Percentiles rank a stretch among this genome's conserved stretches.
These are phyloP conservation scores for Acanthosepion pharaonis DNA, from an alignment of 2,888 invertebrate genomes.

Conservation along the genomic window DNA sequence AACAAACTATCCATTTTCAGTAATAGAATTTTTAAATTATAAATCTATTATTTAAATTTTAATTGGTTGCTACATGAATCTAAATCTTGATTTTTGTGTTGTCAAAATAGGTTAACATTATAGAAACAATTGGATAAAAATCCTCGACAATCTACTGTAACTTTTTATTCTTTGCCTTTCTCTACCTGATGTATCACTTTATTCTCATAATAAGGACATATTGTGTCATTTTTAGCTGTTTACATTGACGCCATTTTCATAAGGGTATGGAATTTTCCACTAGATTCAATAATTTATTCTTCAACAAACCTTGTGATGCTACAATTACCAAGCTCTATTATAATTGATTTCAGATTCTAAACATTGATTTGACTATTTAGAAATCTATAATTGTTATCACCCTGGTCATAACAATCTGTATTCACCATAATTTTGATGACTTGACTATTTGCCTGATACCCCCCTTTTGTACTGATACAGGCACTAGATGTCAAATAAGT, in stretches of 20 bases:
- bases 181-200: not conserved
- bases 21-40: not conserved
- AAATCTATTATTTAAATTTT: not conserved
- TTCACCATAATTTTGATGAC: not conserved
- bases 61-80: not conserved
- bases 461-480: not conserved
- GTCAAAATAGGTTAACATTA: not conserved
- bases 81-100: not conserved
- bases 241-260: slow-evolving; percentile 11
- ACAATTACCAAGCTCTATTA: slow-evolving; percentile 4
- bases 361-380: not conserved
- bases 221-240: slow-evolving; percentile 22
- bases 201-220: slow-evolving; percentile 33
- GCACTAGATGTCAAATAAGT: not conserved
- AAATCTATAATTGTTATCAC: not conserved
- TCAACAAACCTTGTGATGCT: not conserved
- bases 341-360: not conserved
- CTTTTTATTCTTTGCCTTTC: not conserved
- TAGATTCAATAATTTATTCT: slow-evolving; percentile 22
- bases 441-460: not conserved
- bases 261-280: slow-evolving; percentile 21
- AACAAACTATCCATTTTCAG: not conserved
- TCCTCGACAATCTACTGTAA: not conserved
- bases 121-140: not conserved
- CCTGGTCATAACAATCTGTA: not conserved